Conservation (phyloP, 2,797 vertebrate genomes). For the Poecilia velifera region DNA sequence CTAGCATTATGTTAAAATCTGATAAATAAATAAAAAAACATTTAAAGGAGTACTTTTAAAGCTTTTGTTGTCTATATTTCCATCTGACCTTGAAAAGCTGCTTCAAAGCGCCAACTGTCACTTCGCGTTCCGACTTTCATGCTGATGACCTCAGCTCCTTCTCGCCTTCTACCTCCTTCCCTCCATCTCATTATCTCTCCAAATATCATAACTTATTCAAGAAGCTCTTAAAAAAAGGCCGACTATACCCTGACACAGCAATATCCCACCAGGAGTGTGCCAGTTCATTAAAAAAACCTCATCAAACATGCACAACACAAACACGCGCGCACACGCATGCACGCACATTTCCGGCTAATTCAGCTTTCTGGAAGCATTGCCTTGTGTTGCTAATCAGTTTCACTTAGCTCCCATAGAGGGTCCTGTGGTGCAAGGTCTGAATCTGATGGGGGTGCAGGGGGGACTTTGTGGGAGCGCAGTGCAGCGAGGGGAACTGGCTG, state of each 20-base stretch:
- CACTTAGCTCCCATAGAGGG: constrained; percentile 28
- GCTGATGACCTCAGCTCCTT: constrained; percentile 69
- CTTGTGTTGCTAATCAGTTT: constrained; percentile 61
- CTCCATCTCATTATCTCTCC: constrained; percentile 79
- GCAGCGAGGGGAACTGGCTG: background rate
- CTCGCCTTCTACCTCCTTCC: constrained; percentile 59
- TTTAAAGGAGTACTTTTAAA: background rate
- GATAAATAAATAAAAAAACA: background rate
- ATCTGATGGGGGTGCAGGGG: constrained; percentile 15
- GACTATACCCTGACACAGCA: constrained; percentile 77
- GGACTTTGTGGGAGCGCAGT: constrained; percentile 32
- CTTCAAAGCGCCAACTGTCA: constrained; percentile 59
- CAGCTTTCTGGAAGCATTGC: constrained; percentile 53
- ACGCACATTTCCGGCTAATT: constrained; percentile 42
- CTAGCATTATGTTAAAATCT: background rate
- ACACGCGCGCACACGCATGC: constrained; percentile 33
- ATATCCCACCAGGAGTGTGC: constrained; percentile 65
- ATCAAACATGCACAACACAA: constrained; percentile 74
- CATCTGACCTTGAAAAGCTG: constrained; percentile 66
- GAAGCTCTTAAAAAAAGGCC: constrained; percentile 78
- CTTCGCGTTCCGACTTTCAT: constrained; percentile 65
- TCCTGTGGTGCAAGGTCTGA: constrained; percentile 22
- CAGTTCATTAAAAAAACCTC: constrained; percentile 78
- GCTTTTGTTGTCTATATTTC: constrained; percentile 30
- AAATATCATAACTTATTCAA: constrained; percentile 85